A percentile compares a stretch with the other conserved stretches of the same genome.
phyloP scores from a whole-genome alignment of 2,113 vertebrate genomes.

The Alethe castanea region DNA sequence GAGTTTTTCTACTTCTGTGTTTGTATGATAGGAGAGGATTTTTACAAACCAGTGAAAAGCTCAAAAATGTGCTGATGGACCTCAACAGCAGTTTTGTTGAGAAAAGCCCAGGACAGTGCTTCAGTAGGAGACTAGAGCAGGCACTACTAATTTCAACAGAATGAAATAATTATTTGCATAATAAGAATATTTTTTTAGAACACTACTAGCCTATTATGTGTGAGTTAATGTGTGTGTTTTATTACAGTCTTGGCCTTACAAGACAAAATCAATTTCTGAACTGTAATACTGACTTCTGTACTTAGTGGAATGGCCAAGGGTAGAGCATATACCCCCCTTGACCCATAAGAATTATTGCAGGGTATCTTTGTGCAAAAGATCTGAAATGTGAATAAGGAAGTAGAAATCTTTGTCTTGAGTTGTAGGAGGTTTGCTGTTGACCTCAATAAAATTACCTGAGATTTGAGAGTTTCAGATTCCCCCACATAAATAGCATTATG shows the following conservation, averaged over 20 bases:
- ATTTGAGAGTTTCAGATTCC: not conserved
- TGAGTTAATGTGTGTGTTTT: not conserved
- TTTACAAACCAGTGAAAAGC: not conserved
- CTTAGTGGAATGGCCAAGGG: no score
- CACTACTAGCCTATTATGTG: not conserved
- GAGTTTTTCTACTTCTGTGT: not conserved
- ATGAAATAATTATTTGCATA: not conserved
- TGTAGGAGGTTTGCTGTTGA: not conserved
- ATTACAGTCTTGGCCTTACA: not conserved
- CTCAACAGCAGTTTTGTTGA: not conserved
- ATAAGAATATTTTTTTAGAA: not conserved
- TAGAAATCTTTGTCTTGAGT: not conserved
- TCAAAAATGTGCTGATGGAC: not conserved
- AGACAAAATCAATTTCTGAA: not conserved
- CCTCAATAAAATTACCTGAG: not conserved
- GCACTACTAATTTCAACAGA: not conserved
- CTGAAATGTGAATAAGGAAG: not conserved
- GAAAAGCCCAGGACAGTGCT: not conserved
- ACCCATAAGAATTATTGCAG: not conserved
- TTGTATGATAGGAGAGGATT: not conserved
- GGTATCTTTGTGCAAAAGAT: not conserved
- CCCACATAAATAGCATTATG: rapidly evolving
- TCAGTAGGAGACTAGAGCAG: not conserved
- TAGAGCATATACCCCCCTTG: rapidly evolving
- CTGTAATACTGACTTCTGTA: not conserved